These are phyloP conservation scores for Perccottus glenii DNA, from an alignment of 2,113 vertebrate species.

Conservation along the genomic window DNA sequence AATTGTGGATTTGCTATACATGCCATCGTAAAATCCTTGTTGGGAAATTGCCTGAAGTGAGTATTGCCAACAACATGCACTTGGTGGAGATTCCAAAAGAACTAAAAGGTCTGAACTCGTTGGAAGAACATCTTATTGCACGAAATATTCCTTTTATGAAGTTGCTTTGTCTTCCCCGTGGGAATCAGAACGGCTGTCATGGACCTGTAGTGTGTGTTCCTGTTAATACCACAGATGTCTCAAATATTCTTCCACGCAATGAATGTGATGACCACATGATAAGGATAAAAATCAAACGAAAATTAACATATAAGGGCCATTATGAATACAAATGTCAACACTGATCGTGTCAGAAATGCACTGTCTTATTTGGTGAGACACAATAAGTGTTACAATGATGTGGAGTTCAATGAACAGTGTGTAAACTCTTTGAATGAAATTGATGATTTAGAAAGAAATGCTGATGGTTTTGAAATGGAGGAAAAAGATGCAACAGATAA, in stretches of 20 bases:
- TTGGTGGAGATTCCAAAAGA: neutral
- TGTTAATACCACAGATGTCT: neutral
- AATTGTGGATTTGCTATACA: neutral
- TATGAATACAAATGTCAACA: neutral
- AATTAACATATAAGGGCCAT: neutral
- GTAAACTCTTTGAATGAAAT: neutral
- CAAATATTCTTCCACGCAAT: neutral
- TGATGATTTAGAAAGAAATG: too few species aligned
- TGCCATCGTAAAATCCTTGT: neutral
- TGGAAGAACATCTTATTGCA: conserved; percentile 30
- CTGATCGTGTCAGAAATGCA: neutral
- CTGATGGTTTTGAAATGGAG: too few species aligned
- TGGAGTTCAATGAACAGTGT: neutral
- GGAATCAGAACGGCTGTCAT: conserved; percentile 29
- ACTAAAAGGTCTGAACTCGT: conserved; percentile 11
- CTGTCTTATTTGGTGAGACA: neutral
- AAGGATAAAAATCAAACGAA: neutral
- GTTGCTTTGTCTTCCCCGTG: conserved; percentile 11
- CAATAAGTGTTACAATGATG: neutral
- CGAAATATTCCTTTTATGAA: conserved; percentile 35
- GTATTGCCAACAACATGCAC: neutral
- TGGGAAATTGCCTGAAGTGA: neutral
- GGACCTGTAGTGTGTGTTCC: conserved; percentile 13
- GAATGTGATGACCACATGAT: neutral
- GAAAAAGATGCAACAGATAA: neutral